A percentile compares a stretch with the other conserved stretches of the same genome.
phyloP scores from a whole-genome alignment of 2,113 vertebrate species.

The Neolamprologus longior region DNA sequence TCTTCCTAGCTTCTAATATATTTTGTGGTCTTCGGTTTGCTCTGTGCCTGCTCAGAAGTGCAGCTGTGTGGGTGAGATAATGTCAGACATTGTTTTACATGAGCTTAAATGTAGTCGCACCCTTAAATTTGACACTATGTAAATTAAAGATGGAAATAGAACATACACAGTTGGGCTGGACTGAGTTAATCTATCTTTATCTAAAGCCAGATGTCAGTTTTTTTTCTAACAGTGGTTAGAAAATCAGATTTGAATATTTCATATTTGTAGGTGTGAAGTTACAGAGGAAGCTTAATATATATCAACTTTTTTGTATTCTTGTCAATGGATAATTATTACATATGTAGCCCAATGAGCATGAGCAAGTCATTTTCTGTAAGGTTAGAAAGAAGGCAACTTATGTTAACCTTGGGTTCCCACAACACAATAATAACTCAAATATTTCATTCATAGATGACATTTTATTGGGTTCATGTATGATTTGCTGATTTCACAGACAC shows the following conservation, averaged over 20 bases:
- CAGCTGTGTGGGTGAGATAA: neutral
- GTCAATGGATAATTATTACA: neutral
- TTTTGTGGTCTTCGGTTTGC: neutral
- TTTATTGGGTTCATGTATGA: neutral
- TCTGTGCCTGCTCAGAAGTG: neutral
- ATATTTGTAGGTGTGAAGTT: neutral
- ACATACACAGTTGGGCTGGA: neutral
- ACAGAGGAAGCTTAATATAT: neutral
- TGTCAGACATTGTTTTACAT: neutral
- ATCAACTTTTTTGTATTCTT: neutral
- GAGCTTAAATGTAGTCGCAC: neutral
- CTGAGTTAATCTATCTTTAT: no score
- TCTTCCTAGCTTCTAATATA: neutral
- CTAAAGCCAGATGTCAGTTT: rapidly evolving
- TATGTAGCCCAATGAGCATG: neutral
- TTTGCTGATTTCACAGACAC: neutral
- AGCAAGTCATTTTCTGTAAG: neutral
- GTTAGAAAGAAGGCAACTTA: neutral
- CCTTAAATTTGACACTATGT: neutral
- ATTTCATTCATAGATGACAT: neutral
- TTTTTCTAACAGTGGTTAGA: neutral
- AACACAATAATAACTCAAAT: neutral
- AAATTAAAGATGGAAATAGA: conserved; percentile 5
- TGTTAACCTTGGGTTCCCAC: neutral
- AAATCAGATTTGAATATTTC: neutral